Percentiles rank a stretch among this genome's conserved stretches.
phyloP scores from a whole-genome alignment of 2,888 invertebrate species.

The Orchesellides sinensis region DNA sequence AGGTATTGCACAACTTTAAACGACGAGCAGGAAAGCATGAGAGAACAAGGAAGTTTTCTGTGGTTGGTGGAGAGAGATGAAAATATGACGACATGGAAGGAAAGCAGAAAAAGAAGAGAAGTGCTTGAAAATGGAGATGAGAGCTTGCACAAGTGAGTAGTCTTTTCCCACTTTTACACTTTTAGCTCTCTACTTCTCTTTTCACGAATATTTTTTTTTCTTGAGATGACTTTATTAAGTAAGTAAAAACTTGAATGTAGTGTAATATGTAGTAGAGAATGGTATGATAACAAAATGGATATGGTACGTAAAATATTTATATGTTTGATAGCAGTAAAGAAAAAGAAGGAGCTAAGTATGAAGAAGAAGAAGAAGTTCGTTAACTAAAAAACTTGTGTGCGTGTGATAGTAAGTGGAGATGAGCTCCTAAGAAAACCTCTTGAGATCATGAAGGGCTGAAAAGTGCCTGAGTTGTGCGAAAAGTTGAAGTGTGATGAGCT shows the following conservation, averaged over 20 bases:
- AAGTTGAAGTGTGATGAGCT: conserved; percentile 74
- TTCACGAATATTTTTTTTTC: conserved; percentile 35
- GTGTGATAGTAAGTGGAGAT: conserved; percentile 67
- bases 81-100: conserved; percentile 65
- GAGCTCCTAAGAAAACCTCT: conserved; percentile 67
- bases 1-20: conserved; percentile 28
- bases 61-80: conserved; percentile 51
- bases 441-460: conserved; percentile 74
- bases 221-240: conserved; percentile 62
- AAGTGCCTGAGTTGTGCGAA: conserved; percentile 74
- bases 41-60: conserved; percentile 27
- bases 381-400: conserved; percentile 58
- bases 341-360: conserved; percentile 64
- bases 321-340: conserved; percentile 4
- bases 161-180: conserved; percentile 64
- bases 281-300: conserved; percentile 50
- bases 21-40: not conserved
- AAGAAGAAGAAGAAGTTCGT: conserved; percentile 54
- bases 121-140: conserved; percentile 65
- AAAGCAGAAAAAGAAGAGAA: conserved; percentile 57
- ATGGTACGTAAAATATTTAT: conserved; percentile 11
- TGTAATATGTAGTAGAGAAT: conserved; percentile 33
- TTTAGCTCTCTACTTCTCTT: conserved; percentile 28
- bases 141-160: conserved; percentile 51
- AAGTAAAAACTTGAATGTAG: conserved; percentile 49